Percentiles rank a stretch among this genome's conserved stretches.
Evolutionary conservation across 2,797 vertebrate genomes (phyloP).

Genomic region (Brotula barbata): DNA sequence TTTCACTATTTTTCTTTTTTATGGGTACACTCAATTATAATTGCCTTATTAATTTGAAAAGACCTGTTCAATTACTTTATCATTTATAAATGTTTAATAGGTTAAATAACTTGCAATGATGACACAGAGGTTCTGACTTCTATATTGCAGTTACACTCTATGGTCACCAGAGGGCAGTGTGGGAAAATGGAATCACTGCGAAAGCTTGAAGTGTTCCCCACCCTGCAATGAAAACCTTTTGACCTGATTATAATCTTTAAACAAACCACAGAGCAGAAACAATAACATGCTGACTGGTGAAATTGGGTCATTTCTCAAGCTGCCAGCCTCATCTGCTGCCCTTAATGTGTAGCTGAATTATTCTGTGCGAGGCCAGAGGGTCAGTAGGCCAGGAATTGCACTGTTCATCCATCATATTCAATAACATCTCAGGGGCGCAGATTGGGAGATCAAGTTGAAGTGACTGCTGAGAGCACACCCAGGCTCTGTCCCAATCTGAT

Average conservation of each 20-base stretch:
- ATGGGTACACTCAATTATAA: too few relatives aligned
- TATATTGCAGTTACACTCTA: conserved; percentile 14
- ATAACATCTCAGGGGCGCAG: too few relatives aligned
- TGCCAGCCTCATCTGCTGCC: conserved; percentile 31
- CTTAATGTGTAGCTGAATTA: conserved; percentile 28
- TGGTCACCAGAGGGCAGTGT: conserved; percentile 39
- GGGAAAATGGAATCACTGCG: not conserved
- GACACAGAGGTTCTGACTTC: not conserved
- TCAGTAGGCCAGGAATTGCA: too few relatives aligned
- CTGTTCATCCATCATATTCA: too few relatives aligned
- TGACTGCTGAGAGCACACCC: too few relatives aligned
- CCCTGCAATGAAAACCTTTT: conserved; percentile 7
- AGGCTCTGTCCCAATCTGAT: too few relatives aligned
- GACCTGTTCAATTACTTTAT: too few relatives aligned
- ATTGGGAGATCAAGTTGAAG: too few relatives aligned
- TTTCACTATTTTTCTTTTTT: too few relatives aligned
- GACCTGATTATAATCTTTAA: conserved; percentile 40
- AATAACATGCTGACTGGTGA: conserved; percentile 7
- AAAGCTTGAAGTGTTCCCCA: not conserved
- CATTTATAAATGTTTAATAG: too few relatives aligned
- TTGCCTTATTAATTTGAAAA: too few relatives aligned
- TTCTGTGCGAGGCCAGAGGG: conserved; percentile 26
- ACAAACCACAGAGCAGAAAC: conserved; percentile 24
- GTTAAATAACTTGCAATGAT: too few relatives aligned
- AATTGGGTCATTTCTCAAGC: conserved; percentile 19